These are phyloP conservation scores for Tetramorium parvispinum DNA, from an alignment of 1,140 invertebrate genomes.

Conservation along the genomic window DNA sequence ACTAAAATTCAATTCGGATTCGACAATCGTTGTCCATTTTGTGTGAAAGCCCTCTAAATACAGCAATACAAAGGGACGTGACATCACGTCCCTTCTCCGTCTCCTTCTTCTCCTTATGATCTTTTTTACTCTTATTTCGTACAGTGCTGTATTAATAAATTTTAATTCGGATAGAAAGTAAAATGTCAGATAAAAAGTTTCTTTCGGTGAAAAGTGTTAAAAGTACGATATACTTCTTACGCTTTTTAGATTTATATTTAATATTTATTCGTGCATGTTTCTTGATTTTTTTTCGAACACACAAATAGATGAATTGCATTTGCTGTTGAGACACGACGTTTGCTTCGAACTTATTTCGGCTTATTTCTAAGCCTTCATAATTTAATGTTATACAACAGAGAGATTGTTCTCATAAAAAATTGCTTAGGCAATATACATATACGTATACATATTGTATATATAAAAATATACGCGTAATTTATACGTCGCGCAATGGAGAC, in stretches of 20 bases:
- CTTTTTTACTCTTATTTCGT: neutral
- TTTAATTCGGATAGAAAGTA: neutral
- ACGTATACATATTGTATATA: neutral
- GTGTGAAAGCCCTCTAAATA: neutral
- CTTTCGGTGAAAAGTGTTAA: neutral
- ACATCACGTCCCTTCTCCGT: neutral
- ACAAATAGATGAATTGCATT: neutral
- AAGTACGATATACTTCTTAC: neutral
- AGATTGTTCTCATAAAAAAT: neutral
- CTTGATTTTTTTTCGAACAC: neutral
- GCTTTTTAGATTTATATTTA: neutral
- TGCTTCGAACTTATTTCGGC: neutral
- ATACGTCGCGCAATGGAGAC: neutral
- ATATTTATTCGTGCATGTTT: neutral
- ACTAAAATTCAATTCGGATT: neutral
- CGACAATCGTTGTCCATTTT: neutral
- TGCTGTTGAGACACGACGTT: neutral
- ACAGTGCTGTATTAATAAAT: constrained; percentile 1
- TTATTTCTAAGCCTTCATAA: neutral
- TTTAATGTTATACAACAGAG: neutral
- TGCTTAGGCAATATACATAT: neutral
- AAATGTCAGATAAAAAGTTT: neutral
- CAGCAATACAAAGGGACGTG: constrained; percentile 35
- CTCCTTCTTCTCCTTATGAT: neutral
- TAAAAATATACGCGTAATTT: neutral